Conservation (phyloP, 2,888 invertebrate genomes). For the Eretmocerus hayati region DNA sequence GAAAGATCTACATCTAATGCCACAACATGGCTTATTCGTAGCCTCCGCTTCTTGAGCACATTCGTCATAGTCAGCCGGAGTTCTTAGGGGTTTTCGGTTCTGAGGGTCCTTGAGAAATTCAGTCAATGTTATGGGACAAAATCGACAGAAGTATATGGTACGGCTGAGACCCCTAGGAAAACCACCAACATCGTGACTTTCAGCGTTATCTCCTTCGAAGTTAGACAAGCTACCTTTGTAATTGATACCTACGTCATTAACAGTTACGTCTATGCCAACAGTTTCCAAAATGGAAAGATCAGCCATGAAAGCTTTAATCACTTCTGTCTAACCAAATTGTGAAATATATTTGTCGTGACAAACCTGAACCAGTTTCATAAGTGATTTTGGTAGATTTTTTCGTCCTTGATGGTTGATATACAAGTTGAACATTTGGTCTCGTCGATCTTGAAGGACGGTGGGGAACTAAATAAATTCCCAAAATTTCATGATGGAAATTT, state of each 20-base stretch:
- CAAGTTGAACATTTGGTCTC: no score
- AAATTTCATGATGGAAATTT: no score
- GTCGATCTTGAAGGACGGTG: no score
- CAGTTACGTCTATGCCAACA: neutral
- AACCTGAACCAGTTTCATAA: slow-evolving; percentile 28
- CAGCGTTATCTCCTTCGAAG: slow-evolving; percentile 6
- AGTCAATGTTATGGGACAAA: neutral
- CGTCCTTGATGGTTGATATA: no score
- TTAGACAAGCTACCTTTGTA: slow-evolving; percentile 1
- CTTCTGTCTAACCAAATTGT: neutral
- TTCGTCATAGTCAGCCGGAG: neutral
- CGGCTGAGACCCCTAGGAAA: slow-evolving; percentile 4
- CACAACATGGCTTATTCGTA: slow-evolving; percentile 11
- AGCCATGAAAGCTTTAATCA: neutral
- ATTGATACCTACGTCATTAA: neutral
- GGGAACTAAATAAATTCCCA: no score
- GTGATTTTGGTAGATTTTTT: no score
- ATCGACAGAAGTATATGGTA: neutral
- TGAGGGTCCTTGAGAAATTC: slow-evolving; percentile 1
- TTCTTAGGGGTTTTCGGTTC: slow-evolving; percentile 1
- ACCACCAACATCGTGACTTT: slow-evolving; percentile 9
- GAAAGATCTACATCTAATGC: slow-evolving; percentile 28
- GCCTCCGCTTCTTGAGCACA: neutral
- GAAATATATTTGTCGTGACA: slow-evolving; percentile 23
- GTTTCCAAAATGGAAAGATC: slow-evolving; percentile 1